Evolutionary conservation across 2,797 vertebrate species (phyloP).

Genomic region (Odontamblyopus lacepedii): DNA sequence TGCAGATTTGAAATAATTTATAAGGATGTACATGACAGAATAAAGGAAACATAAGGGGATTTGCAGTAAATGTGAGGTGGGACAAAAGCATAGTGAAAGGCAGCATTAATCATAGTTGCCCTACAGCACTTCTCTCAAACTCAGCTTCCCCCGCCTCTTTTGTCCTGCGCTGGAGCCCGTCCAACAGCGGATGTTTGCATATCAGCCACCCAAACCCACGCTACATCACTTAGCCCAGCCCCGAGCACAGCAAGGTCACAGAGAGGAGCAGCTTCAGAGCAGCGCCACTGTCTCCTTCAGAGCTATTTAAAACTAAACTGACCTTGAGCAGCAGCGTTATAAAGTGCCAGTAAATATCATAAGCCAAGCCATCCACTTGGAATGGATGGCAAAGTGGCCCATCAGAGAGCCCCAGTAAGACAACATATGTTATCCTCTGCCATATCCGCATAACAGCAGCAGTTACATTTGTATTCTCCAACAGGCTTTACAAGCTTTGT

Average conservation of each 20-base stretch:
- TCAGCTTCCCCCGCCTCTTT: constrained; percentile 44
- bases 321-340: constrained; percentile 28
- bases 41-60: constrained; percentile 19
- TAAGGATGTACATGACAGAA: not conserved
- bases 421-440: constrained; percentile 41
- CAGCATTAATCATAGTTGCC: constrained; percentile 63
- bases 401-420: constrained; percentile 11
- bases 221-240: constrained; percentile 55
- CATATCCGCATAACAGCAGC: constrained; percentile 36
- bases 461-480: constrained; percentile 42
- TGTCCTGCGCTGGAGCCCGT: constrained; percentile 42
- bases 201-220: constrained; percentile 55
- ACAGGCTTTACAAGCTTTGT: constrained; percentile 56
- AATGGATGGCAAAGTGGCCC: constrained; percentile 10
- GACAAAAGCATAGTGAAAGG: constrained; percentile 32
- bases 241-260: constrained; percentile 61
- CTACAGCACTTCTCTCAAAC: constrained; percentile 48
- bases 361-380: constrained; percentile 3
- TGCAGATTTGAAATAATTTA: constrained; percentile 1
- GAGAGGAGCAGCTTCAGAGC: constrained; percentile 49
- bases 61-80: constrained; percentile 18
- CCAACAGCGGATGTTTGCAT: constrained; percentile 61
- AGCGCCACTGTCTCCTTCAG: constrained; percentile 26
- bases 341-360: constrained; percentile 30
- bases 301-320: constrained; percentile 29